Percentiles rank a stretch among this genome's conserved stretches.
Evolutionary conservation across 2,888 invertebrate genomes (phyloP).

Genomic region (Dendrolimus houi): DNA sequence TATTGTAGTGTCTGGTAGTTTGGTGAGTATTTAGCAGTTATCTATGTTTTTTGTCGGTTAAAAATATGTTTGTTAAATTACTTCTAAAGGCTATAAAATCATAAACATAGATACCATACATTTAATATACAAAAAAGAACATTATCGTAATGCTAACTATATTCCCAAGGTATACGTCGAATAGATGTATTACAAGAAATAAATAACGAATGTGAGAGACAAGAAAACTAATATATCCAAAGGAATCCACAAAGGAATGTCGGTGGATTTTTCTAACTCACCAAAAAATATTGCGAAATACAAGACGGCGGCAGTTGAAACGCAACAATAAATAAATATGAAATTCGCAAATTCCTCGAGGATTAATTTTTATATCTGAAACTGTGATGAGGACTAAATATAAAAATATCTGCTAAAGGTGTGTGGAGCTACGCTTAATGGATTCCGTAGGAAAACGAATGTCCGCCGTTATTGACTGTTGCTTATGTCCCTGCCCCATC

Average conservation of each 20-base stretch:
- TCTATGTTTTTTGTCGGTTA: too few relatives aligned
- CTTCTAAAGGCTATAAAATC: too few relatives aligned
- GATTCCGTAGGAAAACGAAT: too few relatives aligned
- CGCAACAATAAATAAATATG: conserved; percentile 18
- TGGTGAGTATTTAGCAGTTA: too few relatives aligned
- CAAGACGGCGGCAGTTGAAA: conserved; percentile 5
- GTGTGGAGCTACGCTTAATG: too few relatives aligned
- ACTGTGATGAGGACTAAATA: conserved; percentile 12
- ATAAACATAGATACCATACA: too few relatives aligned
- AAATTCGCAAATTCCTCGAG: conserved; percentile 21
- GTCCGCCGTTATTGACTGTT: too few relatives aligned
- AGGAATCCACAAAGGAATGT: conserved; percentile 19
- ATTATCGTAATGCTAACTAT: too few relatives aligned
- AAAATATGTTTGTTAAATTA: too few relatives aligned
- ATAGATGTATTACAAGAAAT: conserved; percentile 13
- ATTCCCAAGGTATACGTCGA: conserved; percentile 6
- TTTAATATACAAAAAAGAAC: too few relatives aligned
- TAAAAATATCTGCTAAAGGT: background rate
- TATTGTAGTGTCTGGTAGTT: too few relatives aligned
- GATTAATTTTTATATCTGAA: conserved; percentile 24
- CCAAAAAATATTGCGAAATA: conserved; percentile 19
- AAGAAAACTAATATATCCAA: conserved; percentile 26
- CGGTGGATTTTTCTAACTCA: conserved; percentile 17
- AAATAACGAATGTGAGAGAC: conserved; percentile 11
- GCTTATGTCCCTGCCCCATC: too few relatives aligned